phyloP scores from a whole-genome alignment of 2,113 vertebrate genomes.

The Alces alces region DNA sequence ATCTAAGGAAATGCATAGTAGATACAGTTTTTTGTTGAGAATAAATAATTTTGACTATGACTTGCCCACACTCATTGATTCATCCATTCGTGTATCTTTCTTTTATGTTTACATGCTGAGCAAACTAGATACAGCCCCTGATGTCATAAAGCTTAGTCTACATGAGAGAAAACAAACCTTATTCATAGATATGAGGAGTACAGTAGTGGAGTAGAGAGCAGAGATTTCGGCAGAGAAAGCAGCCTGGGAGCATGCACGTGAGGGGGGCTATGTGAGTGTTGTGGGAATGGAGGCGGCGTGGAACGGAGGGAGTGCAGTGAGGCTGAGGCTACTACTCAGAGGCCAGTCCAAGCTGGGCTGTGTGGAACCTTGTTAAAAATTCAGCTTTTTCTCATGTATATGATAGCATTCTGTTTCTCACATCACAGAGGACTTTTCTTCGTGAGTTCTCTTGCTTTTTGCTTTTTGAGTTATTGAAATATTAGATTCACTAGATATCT shows the following conservation, averaged over 20 bases:
- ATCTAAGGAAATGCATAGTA: not conserved
- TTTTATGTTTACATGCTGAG: not conserved
- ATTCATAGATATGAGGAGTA: not conserved
- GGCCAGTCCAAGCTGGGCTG: not conserved
- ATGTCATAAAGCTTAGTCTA: not conserved
- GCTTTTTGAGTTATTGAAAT: not conserved
- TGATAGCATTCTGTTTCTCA: not conserved
- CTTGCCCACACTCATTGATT: not conserved
- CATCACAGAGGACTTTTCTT: not conserved
- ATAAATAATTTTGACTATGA: not conserved
- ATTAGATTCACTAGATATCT: not conserved
- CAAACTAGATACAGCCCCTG: not conserved
- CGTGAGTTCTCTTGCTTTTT: not conserved
- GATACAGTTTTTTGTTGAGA: not conserved
- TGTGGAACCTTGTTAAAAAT: not conserved
- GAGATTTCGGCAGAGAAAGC: not conserved
- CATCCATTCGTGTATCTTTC: not conserved
- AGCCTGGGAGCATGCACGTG: accelerated
- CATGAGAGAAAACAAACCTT: not conserved
- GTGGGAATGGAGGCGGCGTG: not conserved
- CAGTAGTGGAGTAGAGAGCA: not conserved
- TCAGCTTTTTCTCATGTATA: not conserved
- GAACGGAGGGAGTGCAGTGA: too few species aligned
- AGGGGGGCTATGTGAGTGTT: not conserved
- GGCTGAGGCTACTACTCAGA: not conserved